Percentiles rank a stretch among this genome's conserved stretches.
phyloP scores from a whole-genome alignment of 2,888 invertebrate species.

The Eurois occulta region DNA sequence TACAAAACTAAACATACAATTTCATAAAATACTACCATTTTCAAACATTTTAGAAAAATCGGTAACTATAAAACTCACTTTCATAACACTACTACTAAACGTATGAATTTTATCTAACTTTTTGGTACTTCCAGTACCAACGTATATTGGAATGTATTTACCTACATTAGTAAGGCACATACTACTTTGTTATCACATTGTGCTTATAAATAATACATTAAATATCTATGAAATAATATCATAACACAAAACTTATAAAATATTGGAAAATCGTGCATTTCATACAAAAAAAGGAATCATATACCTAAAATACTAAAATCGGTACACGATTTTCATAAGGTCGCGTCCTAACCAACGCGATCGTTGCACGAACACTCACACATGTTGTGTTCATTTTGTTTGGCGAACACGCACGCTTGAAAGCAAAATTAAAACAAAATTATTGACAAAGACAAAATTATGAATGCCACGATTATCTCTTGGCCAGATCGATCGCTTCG shows the following conservation, averaged over 20 bases:
- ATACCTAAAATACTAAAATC: constrained; percentile 3
- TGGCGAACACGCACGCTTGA: neutral
- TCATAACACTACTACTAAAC: constrained; percentile 7
- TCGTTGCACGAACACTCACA: neutral
- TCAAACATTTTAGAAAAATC: neutral
- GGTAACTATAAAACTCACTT: constrained; percentile 37
- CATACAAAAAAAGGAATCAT: neutral
- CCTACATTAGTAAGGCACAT: constrained; percentile 74
- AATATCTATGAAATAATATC: constrained; percentile 38
- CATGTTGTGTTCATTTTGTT: neutral
- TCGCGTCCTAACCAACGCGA: neutral
- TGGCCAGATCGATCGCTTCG: neutral
- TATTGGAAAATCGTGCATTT: neutral
- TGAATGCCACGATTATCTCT: neutral
- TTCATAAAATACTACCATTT: neutral
- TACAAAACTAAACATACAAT: neutral
- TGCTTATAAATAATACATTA: constrained; percentile 66
- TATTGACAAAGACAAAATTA: neutral
- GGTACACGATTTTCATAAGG: neutral
- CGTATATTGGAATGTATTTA: constrained; percentile 59
- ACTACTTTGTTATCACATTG: constrained; percentile 76
- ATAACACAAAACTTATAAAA: constrained; percentile 25
- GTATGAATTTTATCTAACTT: constrained; percentile 23
- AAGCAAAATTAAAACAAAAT: no score
- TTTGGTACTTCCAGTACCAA: constrained; percentile 57